phyloP scores from a whole-genome alignment of 2,888 invertebrate species.

The Theodoxus fluviatilis region DNA sequence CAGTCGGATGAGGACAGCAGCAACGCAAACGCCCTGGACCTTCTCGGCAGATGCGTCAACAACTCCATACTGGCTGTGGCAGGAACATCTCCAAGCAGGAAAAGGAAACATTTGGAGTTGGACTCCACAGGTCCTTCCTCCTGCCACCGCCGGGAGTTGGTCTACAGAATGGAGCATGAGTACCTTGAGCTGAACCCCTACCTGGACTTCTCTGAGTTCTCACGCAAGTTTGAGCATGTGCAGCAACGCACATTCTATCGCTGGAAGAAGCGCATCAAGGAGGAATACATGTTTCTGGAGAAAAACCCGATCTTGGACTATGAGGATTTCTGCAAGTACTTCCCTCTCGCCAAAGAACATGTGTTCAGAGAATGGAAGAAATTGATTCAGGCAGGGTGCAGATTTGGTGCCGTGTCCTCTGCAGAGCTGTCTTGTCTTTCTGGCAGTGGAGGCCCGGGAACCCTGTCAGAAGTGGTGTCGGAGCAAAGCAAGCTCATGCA shows the following conservation, averaged over 20 bases:
- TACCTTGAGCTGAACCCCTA: conserved; percentile 37
- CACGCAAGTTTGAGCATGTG: conserved; percentile 34
- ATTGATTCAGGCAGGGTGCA: conserved; percentile 33
- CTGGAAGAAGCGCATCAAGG: conserved; percentile 39
- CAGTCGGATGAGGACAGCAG: too few species aligned
- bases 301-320: conserved; percentile 35
- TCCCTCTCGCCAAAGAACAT: conserved; percentile 35
- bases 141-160: conserved; percentile 36
- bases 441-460: background rate
- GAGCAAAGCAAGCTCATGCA: background rate
- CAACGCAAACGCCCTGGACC: background rate
- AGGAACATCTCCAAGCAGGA: conserved; percentile 1
- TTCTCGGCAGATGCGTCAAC: background rate
- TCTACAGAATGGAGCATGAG: conserved; percentile 38
- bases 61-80: background rate
- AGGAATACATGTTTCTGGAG: conserved; percentile 39
- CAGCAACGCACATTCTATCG: conserved; percentile 39
- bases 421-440: background rate
- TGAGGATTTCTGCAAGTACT: conserved; percentile 33
- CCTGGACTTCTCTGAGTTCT: conserved; percentile 37
- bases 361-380: conserved; percentile 35
- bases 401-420: conserved; percentile 29
- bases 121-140: too few species aligned
- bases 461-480: background rate
- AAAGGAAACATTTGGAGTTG: too few species aligned